Conservation (phyloP, 2,888 invertebrate species). For the Nephrotoma flavescens region DNA sequence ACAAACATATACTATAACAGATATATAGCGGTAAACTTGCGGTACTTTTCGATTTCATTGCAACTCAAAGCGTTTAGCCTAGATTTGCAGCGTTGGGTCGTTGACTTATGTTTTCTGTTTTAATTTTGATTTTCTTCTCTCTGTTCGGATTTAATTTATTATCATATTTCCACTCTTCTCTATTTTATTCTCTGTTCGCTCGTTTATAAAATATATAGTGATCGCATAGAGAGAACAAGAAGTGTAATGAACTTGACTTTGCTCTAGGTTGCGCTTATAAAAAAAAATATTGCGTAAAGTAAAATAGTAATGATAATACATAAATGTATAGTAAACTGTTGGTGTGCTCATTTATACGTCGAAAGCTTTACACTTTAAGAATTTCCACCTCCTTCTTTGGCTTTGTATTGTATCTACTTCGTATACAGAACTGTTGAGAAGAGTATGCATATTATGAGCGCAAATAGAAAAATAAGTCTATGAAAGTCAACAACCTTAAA, state of each 20-base stretch:
- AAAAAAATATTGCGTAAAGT: background rate
- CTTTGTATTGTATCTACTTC: background rate
- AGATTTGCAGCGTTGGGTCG: slow-evolving; percentile 31
- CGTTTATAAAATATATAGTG: background rate
- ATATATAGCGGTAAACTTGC: slow-evolving; percentile 29
- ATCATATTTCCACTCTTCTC: background rate
- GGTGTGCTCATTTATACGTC: background rate
- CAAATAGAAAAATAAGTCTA: background rate
- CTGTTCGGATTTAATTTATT: background rate
- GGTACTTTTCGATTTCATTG: slow-evolving; percentile 36
- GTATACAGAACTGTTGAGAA: background rate
- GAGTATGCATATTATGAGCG: background rate
- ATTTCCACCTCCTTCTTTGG: background rate
- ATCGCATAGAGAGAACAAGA: background rate
- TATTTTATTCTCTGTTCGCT: background rate
- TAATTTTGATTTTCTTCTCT: background rate
- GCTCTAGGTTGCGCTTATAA: background rate
- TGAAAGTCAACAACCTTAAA: slow-evolving; percentile 1
- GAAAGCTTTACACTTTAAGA: background rate
- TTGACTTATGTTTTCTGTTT: slow-evolving; percentile 17
- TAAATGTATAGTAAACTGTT: background rate
- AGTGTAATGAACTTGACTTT: slow-evolving; percentile 5
- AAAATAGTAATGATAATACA: background rate
- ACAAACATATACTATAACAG: slow-evolving; percentile 16
- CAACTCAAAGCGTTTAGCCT: slow-evolving; percentile 34